Base-by-base conservation (phyloP, 2,888 invertebrate species). In the Lycia hirtaria region DNA sequence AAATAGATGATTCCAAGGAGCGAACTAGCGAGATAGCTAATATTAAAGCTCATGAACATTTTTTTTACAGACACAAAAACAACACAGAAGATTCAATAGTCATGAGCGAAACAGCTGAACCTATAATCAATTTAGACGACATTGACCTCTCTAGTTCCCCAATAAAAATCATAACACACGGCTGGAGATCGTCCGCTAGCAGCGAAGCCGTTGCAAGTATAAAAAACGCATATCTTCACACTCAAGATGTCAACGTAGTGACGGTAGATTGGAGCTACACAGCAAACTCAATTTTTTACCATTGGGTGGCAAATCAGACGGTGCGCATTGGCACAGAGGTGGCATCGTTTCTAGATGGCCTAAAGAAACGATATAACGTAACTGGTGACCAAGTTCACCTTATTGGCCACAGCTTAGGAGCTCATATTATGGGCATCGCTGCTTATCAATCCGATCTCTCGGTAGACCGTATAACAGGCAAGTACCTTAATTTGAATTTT, bases 141-240 rank as follows among this genome's bases (percentile, higher is more conserved):
- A 20, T 66, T 5, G 61, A 69, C 9, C 67, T 76, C n/a, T 55
- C 66, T 6, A 60, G 60, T 4, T 53, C 48, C 49, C 75, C 85
- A 5, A 78, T 90, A 2, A 93, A 93, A 77, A 75, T 93, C 32
- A 73, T 93, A n/a, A 92, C 92, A 0, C 93, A 93, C 58, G 87
- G 87, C 5, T 93, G 92, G 92, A 79, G 78, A 70, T 92, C 93
- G 0, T 81, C 83, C 22, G 87, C 82, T 1, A 76, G 81, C 30
- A 73, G 73, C 40, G 67, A 78, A 33, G 76, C 81, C 5, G 85
- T 88, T 33, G 60, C 78, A 1, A 51, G 59, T 6, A 85, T 93
- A 9, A 92, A 86, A 68, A 68, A 91, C 57, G 86, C 87, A 2
- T 93, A 89, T 72, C 68, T 92, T 51, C 64, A 78, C 37, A 24